Conservation (phyloP, 2,888 invertebrate species). For the Apotomis turbidana region DNA sequence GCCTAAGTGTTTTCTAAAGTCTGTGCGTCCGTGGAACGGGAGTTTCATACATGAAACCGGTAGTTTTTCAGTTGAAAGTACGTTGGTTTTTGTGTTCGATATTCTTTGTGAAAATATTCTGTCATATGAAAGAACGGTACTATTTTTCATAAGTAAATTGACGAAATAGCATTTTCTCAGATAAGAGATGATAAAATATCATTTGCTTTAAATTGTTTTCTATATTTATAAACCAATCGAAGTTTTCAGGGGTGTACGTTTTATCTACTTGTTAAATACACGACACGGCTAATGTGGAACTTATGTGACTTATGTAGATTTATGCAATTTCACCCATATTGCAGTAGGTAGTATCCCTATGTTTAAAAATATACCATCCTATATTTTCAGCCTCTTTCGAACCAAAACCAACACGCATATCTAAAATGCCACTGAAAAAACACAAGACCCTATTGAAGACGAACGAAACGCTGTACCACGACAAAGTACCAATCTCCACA, state of each 20-base stretch:
- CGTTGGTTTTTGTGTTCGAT: conserved; percentile 51
- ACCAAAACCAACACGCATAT: conserved; percentile 52
- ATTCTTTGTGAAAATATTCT: conserved; percentile 30
- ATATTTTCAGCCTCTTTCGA: conserved; percentile 54
- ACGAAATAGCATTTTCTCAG: background rate
- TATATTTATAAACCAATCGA: background rate
- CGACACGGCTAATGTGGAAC: no score
- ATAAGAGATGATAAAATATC: background rate
- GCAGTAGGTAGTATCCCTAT: background rate
- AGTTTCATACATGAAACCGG: conserved; percentile 68
- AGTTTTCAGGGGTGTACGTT: background rate
- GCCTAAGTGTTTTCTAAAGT: conserved; percentile 74
- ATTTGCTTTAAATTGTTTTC: background rate
- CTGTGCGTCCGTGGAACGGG: conserved; percentile 61
- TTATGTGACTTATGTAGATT: no score
- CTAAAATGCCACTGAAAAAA: conserved; percentile 61
- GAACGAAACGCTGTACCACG: conserved; percentile 73
- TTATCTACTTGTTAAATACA: conserved; percentile 12
- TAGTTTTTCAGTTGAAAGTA: conserved; percentile 63
- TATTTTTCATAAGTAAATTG: conserved; percentile 3
- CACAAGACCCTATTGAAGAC: conserved; percentile 67
- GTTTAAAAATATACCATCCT: background rate
- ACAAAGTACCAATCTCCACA: conserved; percentile 76
- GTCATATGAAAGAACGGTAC: conserved; percentile 38
- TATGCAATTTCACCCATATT: background rate